These are phyloP conservation scores for Hydrochoerus hydrochaeris DNA, from an alignment of 2,113 vertebrate species.

Conservation along the genomic window DNA sequence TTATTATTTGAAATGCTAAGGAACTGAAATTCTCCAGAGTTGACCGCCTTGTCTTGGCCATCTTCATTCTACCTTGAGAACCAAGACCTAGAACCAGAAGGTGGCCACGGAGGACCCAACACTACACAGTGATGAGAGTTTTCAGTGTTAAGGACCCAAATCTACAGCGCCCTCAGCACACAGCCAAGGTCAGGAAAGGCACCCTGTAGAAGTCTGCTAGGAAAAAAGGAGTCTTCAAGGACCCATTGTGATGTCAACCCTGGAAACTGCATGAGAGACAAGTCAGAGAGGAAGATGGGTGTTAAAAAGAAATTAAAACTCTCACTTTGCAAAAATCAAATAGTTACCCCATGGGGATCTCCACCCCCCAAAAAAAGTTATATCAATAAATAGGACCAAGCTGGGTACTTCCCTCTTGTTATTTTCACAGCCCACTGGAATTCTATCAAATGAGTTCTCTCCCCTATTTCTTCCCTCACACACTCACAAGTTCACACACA, in stretches of 20 bases:
- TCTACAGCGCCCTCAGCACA: neutral
- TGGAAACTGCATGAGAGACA: neutral
- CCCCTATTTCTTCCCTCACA: neutral
- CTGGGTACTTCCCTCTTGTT: neutral
- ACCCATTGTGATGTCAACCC: neutral
- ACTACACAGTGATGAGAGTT: accelerated
- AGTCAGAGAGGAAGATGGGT: neutral
- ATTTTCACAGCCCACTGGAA: conserved; percentile 3
- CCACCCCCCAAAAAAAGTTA: neutral
- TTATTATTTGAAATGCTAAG: neutral
- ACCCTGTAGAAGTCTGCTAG: neutral
- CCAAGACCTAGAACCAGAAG: neutral
- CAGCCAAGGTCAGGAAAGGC: neutral
- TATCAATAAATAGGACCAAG: neutral
- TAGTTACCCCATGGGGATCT: neutral
- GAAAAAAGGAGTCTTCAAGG: neutral
- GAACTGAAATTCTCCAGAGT: neutral
- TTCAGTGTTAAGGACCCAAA: neutral
- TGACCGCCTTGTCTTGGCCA: neutral
- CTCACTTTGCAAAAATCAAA: neutral
- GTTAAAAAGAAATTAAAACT: conserved; percentile 5
- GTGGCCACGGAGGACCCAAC: neutral
- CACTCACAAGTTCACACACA: neutral
- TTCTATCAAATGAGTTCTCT: neutral
- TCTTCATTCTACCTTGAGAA: neutral